Conservation (phyloP, 35 echinoderm and acorn worm species). For the Nesometra sesokonis region DNA sequence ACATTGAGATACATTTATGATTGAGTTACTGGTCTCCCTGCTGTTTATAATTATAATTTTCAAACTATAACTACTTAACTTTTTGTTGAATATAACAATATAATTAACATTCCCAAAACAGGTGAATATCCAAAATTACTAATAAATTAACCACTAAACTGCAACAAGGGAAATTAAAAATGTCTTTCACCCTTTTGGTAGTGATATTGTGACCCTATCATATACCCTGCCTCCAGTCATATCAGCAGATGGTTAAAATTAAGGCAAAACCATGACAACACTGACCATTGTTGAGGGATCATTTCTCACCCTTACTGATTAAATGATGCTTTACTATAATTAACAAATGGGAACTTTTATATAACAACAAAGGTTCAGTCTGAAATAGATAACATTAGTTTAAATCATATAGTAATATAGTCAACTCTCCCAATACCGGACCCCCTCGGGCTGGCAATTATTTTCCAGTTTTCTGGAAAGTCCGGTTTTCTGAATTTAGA, state of each 20-base stretch:
- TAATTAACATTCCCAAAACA: not conserved
- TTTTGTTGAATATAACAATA: not conserved
- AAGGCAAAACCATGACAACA: not conserved
- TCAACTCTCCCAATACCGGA: too few species aligned
- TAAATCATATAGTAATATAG: too few species aligned
- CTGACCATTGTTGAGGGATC: not conserved
- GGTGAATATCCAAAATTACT: not conserved
- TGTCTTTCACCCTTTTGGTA: not conserved
- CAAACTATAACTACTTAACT: not conserved
- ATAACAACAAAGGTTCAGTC: not conserved
- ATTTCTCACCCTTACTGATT: not conserved
- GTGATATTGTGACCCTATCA: not conserved
- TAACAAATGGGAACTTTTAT: not conserved
- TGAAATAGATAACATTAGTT: too few species aligned
- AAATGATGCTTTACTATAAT: not conserved
- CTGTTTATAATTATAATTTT: not conserved
- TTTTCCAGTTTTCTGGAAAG: too few species aligned
- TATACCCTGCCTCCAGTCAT: not conserved
- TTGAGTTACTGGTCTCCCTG: too few species aligned
- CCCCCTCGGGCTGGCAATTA: too few species aligned
- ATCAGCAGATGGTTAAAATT: not conserved
- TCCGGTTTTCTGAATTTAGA: too few species aligned
- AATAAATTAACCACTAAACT: not conserved
- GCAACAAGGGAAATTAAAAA: not conserved
- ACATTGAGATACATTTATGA: too few species aligned